phyloP scores from a whole-genome alignment of 2,888 invertebrate species.

The Rotaria socialis region DNA sequence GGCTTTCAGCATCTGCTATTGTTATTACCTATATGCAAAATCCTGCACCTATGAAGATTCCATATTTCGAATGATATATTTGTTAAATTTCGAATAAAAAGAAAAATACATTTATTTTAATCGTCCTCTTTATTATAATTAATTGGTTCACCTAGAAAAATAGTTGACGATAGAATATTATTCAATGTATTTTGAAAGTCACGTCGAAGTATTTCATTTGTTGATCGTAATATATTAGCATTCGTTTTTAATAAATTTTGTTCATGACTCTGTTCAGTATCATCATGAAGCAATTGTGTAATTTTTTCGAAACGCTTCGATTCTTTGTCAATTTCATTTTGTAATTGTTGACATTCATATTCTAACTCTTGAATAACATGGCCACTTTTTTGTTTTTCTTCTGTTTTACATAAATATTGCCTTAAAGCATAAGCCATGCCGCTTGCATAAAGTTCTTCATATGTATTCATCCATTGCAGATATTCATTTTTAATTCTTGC shows the following conservation, averaged over 20 bases:
- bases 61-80: background rate
- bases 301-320: background rate
- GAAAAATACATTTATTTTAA: background rate
- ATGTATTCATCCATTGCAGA: background rate
- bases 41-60: background rate
- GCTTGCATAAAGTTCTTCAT: conserved; percentile 11
- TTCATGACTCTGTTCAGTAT: background rate
- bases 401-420: background rate
- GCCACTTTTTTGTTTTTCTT: background rate
- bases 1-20: background rate
- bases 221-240: background rate
- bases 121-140: background rate
- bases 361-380: background rate
- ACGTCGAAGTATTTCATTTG: background rate
- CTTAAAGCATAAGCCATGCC: conserved; percentile 20
- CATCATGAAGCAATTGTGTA: background rate
- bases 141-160: background rate
- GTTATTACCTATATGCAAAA: conserved; percentile 1
- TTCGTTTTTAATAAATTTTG: background rate
- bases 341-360: background rate
- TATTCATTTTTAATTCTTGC: conserved; percentile 6
- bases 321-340: background rate
- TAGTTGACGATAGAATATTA: background rate
- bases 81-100: background rate
- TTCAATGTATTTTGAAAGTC: background rate